Evolutionary conservation across 1,140 invertebrate species (phyloP).

Genomic region (Drosophila prosaltans): DNA sequence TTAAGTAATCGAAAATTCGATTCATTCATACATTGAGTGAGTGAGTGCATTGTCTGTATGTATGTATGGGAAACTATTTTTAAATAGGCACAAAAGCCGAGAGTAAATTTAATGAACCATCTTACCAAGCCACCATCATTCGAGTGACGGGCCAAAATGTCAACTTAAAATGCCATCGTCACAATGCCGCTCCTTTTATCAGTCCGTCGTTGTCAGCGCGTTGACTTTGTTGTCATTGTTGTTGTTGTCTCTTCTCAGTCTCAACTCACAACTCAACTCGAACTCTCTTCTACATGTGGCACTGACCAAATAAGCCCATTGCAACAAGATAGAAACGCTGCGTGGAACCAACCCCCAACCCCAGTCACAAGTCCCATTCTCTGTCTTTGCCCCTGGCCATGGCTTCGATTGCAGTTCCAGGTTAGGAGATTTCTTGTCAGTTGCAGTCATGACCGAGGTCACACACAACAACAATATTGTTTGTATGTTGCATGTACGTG

Average conservation of each 20-base stretch:
- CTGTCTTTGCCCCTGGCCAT: background rate
- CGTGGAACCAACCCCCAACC: background rate
- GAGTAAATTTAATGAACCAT: constrained; percentile 13
- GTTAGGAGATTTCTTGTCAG: constrained; percentile 34
- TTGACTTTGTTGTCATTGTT: constrained; percentile 2
- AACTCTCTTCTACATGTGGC: constrained; percentile 14
- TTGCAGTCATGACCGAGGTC: constrained; percentile 37
- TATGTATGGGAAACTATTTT: background rate
- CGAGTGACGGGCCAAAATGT: constrained; percentile 21
- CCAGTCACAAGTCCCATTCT: background rate
- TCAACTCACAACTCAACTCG: constrained; percentile 8
- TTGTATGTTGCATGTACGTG: constrained; percentile 11
- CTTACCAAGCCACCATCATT: background rate
- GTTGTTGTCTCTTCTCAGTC: constrained; percentile 4
- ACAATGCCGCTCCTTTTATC: constrained; percentile 24
- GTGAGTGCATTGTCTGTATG: no score
- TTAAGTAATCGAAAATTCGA: constrained; percentile 1
- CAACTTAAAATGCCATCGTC: constrained; percentile 22
- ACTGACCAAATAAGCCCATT: constrained; percentile 22
- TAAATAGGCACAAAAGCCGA: background rate
- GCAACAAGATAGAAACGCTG: constrained; percentile 18
- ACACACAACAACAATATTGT: constrained; percentile 10
- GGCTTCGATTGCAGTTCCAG: background rate
- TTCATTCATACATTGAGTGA: background rate
- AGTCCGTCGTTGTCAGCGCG: constrained; percentile 13